Conservation (phyloP, 2,113 vertebrate genomes). For the Balaenoptera acutorostrata region DNA sequence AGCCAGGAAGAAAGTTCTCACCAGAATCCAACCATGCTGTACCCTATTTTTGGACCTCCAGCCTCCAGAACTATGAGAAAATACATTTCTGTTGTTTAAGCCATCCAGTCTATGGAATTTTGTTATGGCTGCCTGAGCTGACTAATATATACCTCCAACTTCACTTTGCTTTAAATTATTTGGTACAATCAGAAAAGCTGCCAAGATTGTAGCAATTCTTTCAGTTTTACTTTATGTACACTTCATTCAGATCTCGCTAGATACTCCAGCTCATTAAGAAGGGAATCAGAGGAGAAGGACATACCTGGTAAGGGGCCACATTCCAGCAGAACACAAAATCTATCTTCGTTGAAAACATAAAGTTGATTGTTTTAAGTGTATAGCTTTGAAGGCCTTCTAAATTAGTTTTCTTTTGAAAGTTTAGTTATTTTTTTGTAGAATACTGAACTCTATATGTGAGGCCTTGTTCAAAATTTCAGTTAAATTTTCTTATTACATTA, state of each 20-base stretch:
- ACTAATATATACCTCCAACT: not conserved
- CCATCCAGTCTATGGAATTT: not conserved
- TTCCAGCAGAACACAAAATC: not conserved
- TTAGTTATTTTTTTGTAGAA: not conserved
- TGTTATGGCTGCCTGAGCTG: not conserved
- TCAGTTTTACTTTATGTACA: not conserved
- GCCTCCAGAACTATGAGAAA: not conserved
- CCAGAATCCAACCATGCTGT: not conserved
- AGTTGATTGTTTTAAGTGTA: not conserved
- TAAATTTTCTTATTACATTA: constrained; percentile 13
- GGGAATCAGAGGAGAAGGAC: not conserved
- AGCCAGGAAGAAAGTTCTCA: not conserved
- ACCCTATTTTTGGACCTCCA: not conserved
- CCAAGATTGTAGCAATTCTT: not conserved
- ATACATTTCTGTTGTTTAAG: not conserved
- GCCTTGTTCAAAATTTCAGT: constrained; percentile 16
- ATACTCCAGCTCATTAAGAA: not conserved
- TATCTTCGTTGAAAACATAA: not conserved
- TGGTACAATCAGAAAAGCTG: not conserved
- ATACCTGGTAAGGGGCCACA: not conserved
- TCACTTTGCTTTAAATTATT: not conserved
- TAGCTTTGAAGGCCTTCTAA: not conserved
- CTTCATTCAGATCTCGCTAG: not conserved
- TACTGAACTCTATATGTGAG: not conserved
- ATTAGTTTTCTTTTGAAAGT: not conserved